Evolutionary conservation across 2,797 vertebrate species (phyloP).

Genomic region (Corythornis leucogaster): DNA sequence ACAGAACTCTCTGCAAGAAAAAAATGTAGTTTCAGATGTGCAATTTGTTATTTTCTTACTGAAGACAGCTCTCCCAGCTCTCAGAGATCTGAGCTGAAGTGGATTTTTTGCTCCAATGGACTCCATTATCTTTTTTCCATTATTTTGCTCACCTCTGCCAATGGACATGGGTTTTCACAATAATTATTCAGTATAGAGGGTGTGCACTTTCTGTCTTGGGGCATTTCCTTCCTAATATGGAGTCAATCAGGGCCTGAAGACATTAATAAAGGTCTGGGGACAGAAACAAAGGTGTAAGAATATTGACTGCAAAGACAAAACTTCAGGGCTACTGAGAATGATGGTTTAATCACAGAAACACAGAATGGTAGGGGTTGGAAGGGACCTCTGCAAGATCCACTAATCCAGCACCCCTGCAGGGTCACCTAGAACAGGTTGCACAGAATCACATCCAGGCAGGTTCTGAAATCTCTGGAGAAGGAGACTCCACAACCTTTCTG

Average conservation of each 20-base stretch:
- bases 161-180: not conserved
- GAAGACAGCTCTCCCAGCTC: not conserved
- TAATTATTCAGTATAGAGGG: not conserved
- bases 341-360: not conserved
- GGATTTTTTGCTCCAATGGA: conserved; percentile 34
- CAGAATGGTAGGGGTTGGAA: not conserved
- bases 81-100: not conserved
- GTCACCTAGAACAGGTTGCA: not conserved
- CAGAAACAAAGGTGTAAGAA: not conserved
- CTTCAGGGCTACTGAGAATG: rapidly evolving
- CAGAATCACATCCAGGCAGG: too few relatives aligned
- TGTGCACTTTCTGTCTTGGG: conserved; percentile 4
- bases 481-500: too few relatives aligned
- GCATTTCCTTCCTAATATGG: conserved; percentile 7
- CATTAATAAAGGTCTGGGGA: not conserved
- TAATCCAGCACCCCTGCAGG: not conserved
- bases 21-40: not conserved
- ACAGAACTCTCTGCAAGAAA: not conserved
- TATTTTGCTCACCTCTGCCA: conserved; percentile 21
- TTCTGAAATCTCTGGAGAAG: too few relatives aligned
- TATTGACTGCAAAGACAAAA: not conserved
- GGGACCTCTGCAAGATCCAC: not conserved
- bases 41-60: not conserved
- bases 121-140: conserved; percentile 22
- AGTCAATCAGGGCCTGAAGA: not conserved